These are phyloP conservation scores for Cotesia typhae DNA, from an alignment of 1,140 invertebrate genomes.

Conservation along the genomic window DNA sequence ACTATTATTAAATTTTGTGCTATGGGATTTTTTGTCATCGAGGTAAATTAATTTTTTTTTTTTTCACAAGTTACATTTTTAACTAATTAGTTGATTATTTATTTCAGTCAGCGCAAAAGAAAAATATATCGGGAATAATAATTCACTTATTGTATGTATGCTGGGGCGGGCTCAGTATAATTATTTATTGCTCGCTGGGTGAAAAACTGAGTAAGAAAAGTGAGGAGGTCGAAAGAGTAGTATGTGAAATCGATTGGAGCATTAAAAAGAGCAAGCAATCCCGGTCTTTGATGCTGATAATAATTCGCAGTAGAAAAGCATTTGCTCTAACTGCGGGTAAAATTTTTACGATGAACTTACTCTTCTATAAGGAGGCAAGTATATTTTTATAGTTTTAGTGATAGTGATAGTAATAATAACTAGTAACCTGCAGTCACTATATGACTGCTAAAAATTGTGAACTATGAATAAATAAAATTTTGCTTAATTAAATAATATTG, in stretches of 20 bases:
- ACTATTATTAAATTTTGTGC: constrained; percentile 1
- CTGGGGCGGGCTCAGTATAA: not conserved
- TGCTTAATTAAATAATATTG: too few relatives aligned
- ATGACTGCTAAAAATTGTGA: not conserved
- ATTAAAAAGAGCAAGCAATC: not conserved
- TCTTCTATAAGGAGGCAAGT: constrained; percentile 19
- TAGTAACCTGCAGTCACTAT: too few relatives aligned
- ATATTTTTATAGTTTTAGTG: not conserved
- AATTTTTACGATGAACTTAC: constrained; percentile 16
- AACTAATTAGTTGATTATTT: not conserved
- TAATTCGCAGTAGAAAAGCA: constrained; percentile 5
- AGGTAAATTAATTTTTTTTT: not conserved
- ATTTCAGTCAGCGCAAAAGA: not conserved
- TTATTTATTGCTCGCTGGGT: constrained; percentile 25
- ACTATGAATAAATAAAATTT: too few relatives aligned
- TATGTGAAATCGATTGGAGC: constrained; percentile 6
- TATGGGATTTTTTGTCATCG: not conserved
- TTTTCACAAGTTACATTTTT: not conserved
- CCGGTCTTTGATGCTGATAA: constrained; percentile 19
- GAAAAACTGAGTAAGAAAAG: constrained; percentile 5
- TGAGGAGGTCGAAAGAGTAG: constrained; percentile 1
- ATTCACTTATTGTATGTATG: not conserved
- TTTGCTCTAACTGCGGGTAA: constrained; percentile 21
- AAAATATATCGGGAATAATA: constrained; percentile 7
- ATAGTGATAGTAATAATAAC: not conserved